Evolutionary conservation across 2,113 vertebrate genomes (phyloP).

Genomic region (Sula dactylatra): DNA sequence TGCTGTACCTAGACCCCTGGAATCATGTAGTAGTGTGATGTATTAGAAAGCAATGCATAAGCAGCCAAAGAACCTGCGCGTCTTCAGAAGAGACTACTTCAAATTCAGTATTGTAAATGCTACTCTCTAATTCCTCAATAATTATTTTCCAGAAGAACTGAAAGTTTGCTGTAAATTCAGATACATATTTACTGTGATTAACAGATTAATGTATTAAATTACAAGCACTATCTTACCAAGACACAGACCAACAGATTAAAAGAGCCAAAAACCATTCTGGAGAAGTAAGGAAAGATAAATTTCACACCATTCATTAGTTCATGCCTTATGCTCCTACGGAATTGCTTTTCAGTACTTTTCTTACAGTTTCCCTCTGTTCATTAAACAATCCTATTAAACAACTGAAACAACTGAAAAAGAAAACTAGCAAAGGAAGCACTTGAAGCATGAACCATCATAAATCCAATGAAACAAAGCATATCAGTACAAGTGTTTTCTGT

Average conservation of each 20-base stretch:
- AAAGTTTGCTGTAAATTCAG: not conserved
- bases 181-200: not conserved
- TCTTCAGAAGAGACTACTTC: not conserved
- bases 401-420: not conserved
- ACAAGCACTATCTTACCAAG: not conserved
- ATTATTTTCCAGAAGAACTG: not conserved
- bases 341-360: not conserved
- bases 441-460: not conserved
- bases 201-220: not conserved
- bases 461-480: not conserved
- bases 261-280: not conserved
- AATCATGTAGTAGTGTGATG: not conserved
- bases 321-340: not conserved
- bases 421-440: not conserved
- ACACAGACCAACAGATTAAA: too few species aligned
- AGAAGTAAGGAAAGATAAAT: not conserved
- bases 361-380: not conserved
- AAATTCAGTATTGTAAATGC: not conserved
- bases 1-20: not conserved
- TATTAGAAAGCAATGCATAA: not conserved
- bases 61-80: not conserved
- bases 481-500: not conserved
- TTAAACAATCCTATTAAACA: not conserved
- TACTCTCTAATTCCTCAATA: not conserved
- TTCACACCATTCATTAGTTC: not conserved